phyloP scores from a whole-genome alignment of 2,797 vertebrate species.

The Oreochromis mossambicus region DNA sequence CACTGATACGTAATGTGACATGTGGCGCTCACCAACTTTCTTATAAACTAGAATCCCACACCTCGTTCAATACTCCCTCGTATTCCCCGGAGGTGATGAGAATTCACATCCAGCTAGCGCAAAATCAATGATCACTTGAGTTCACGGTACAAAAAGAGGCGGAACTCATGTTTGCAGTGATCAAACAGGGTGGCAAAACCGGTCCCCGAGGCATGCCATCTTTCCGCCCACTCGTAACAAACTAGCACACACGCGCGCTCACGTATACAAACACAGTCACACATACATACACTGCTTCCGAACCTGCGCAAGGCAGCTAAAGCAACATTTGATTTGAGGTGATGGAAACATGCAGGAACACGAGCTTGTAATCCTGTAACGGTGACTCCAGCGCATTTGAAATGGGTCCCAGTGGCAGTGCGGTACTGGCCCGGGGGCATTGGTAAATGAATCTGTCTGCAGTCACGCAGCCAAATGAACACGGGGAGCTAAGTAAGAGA shows the following conservation, averaged over 20 bases:
- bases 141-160: constrained; percentile 40
- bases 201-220: constrained; percentile 40
- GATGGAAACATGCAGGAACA: constrained; percentile 34
- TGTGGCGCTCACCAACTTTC: background rate
- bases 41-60: background rate
- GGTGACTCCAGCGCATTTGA: constrained; percentile 36
- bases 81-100: constrained; percentile 12
- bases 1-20: background rate
- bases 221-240: constrained; percentile 30
- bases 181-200: constrained; percentile 56
- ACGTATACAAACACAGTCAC: background rate
- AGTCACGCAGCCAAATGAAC: constrained; percentile 58
- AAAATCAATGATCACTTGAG: constrained; percentile 54
- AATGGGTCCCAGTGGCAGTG: constrained; percentile 50
- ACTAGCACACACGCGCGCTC: background rate
- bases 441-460: constrained; percentile 63
- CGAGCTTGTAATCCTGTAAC: constrained; percentile 49
- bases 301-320: constrained; percentile 22
- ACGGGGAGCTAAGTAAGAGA: constrained; percentile 47
- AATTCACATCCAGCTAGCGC: constrained; percentile 26
- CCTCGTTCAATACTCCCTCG: background rate
- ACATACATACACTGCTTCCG: background rate
- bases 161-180: constrained; percentile 38
- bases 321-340: constrained; percentile 51
- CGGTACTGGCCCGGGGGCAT: constrained; percentile 28